Conservation (phyloP, 2,113 vertebrate species). For the Caloenas nicobarica region DNA sequence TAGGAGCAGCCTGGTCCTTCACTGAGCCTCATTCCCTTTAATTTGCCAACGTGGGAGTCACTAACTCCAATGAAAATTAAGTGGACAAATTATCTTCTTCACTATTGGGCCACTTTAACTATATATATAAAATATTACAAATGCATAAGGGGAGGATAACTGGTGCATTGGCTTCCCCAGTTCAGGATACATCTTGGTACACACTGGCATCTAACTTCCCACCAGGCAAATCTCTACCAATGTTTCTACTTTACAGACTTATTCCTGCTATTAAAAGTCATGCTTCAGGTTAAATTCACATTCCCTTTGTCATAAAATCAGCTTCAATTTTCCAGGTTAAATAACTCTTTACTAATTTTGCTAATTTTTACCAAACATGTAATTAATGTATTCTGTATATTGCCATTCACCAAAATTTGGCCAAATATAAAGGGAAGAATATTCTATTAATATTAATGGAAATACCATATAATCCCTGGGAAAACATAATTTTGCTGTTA, state of each 20-base stretch:
- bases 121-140: background rate
- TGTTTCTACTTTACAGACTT: background rate
- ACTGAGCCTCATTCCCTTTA: background rate
- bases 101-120: background rate
- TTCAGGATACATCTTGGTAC: background rate
- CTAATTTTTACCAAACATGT: background rate
- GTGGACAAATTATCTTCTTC: background rate
- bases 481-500: slow-evolving; percentile 12
- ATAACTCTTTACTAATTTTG: background rate
- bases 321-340: background rate
- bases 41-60: background rate
- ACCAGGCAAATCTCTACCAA: background rate
- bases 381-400: background rate
- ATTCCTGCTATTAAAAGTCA: background rate
- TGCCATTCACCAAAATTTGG: background rate
- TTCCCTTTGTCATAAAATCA: background rate
- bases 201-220: background rate
- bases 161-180: background rate
- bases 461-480: background rate
- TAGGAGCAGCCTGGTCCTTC: background rate
- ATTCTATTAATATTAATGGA: background rate
- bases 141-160: background rate
- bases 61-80: background rate
- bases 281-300: background rate
- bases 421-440: background rate